Evolutionary conservation across 1,140 invertebrate genomes (phyloP), one percentile per base, ranked within the genome.

Genomic region (Notospermus geniculatus): DNA sequence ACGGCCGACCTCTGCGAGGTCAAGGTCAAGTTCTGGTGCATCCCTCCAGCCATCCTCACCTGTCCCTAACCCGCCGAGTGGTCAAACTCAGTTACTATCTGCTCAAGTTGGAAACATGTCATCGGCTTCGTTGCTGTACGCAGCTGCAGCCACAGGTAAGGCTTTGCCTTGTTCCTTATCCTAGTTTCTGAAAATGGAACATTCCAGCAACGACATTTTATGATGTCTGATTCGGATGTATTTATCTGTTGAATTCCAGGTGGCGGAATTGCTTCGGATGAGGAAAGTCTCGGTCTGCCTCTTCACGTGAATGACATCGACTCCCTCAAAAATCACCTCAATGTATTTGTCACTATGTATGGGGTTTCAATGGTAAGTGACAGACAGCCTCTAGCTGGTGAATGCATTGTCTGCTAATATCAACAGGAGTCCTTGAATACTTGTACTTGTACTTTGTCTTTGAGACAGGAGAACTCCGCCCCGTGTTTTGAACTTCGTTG

Each of bases 281-380:
- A 78, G 57, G 27, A 67, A 0, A 68, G 53, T 29, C 59, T 71
- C 1, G 53, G 66, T 58, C 65, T 81, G 25, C 80, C 80, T 13
- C 55, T 80, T 2, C 75, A 78, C 58, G 62, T 68, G 11, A 72
- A 71, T 36, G 72, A 76, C 22, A 68, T 79, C 52, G 62, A 76
- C 11, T 57, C 59, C 22, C 62, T 81, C 2, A 72, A 71, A 56
- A 71, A 72, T 43, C 76, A 78, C 52, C 67, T 81, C n/a, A 70
- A 65, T 54, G 74, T 73, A 32, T 67, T 79, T 5, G 65, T 78
- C 27, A 74, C 76, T 59, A 64, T 79, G 1, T 81, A 80, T 70
- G 76, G 72, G 29, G 71, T 81, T 19, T 71, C 72, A 27, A 75
- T 68, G 73, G 79, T 80, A 67, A 75, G 74, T 72, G 17, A 17